Evolutionary conservation across 2,113 vertebrate genomes (phyloP), one percentile per base, ranked within the genome.

Genomic region (Gulo gulo): DNA sequence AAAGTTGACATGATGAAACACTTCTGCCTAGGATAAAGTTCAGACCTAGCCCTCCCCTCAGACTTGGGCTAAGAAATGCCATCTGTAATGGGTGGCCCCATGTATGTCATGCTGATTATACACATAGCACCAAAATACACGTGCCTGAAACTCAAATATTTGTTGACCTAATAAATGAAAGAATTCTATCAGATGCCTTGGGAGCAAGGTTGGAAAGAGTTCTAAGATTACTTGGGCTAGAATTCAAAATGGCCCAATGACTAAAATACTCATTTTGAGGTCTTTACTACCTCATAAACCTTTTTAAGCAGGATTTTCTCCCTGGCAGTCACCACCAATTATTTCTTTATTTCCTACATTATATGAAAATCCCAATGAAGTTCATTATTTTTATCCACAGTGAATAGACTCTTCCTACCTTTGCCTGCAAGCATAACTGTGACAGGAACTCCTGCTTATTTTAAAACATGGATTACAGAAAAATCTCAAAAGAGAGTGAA

Each of bases 351-450:
- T 91, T 93, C 50, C 67, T 86, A n/a, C 6, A 18, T 20, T 95
- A 15, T 47, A 88, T 50, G 59, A 85, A 94, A 88, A 95, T 73
- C 26, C 39, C 82, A 91, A 23, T 31, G 52, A 94, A 59, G 11
- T 61, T 83, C 31, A 79, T 87, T 93, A 91, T 79, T 95, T 97
- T 95, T 57, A 81, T 29, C 29, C 78, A 61, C 29, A 93, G 36
- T 42, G 39, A 88, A 69, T 52, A 88, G 57, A 47, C 1, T 88
- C 47, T 92, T 91, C 93, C 67, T 14, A 65, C 80, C 12, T 87
- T 81, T 93, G 91, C 67, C 85, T 80, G 14, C 5, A 55, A 73
- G 24, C 15, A 73, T 14, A 45, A 67, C 15, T 67, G 71, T 95
- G 52, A 82, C 39, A 2, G 29, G 88, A 63, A 55, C 21, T 97